Evolutionary conservation across 2,113 vertebrate species (phyloP).

Genomic region (Ochotona princeps): DNA sequence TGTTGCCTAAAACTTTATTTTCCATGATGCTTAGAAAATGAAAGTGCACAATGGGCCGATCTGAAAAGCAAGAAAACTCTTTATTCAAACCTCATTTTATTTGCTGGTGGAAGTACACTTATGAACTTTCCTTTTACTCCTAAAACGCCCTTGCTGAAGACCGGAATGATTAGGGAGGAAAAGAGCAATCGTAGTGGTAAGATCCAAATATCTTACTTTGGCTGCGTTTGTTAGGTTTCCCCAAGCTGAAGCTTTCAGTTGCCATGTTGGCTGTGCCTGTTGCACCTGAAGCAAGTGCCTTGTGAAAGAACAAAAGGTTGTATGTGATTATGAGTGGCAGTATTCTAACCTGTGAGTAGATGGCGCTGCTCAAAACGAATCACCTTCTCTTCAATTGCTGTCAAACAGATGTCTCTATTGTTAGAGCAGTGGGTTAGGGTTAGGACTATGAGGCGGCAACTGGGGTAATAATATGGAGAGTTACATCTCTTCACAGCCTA

Average conservation of each 20-base stretch:
- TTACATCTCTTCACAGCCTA: background rate
- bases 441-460: background rate
- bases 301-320: background rate
- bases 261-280: background rate
- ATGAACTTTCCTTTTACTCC: constrained; percentile 35
- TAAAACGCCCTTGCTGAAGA: constrained; percentile 22
- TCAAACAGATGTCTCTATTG: background rate
- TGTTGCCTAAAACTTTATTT: constrained; percentile 77
- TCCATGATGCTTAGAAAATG: constrained; percentile 39
- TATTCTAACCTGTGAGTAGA: background rate
- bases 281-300: background rate
- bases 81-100: constrained; percentile 73
- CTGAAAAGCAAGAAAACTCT: constrained; percentile 57
- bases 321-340: background rate
- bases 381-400: background rate
- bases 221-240: background rate
- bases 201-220: background rate
- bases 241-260: background rate
- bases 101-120: constrained; percentile 52
- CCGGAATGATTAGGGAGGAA: background rate
- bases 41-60: constrained; percentile 59
- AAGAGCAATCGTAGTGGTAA: background rate
- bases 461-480: background rate
- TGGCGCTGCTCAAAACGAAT: background rate
- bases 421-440: background rate